A percentile compares a stretch with the other conserved stretches of the same genome.
Evolutionary conservation across 1,140 invertebrate genomes (phyloP).

Genomic region (Drosophila melanogaster): DNA sequence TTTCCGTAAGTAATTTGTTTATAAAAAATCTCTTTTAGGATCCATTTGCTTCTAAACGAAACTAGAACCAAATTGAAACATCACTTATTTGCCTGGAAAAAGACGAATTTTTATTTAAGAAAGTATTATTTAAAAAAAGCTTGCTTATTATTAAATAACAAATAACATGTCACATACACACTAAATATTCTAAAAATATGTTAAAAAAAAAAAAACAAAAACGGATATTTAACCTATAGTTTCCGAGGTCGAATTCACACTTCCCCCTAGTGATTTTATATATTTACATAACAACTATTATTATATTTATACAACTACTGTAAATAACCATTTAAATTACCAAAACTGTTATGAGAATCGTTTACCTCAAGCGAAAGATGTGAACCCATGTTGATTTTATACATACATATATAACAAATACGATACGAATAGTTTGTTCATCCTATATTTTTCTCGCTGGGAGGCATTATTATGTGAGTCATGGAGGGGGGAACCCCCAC

Average conservation of each 20-base stretch:
- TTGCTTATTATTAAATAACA: background rate
- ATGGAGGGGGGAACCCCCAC: background rate
- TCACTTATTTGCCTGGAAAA: no score
- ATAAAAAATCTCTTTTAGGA: no score
- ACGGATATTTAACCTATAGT: background rate
- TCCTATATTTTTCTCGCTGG: conserved; percentile 14
- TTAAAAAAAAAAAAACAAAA: background rate
- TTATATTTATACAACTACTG: conserved; percentile 21
- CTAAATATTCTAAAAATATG: background rate
- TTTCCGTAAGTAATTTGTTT: no score
- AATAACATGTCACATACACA: background rate
- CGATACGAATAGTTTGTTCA: conserved; percentile 43
- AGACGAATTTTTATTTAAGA: no score
- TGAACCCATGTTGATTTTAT: conserved; percentile 42
- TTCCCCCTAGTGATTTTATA: background rate
- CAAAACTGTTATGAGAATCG: conserved; percentile 48
- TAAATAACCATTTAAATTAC: conserved; percentile 51
- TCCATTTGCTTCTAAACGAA: no score
- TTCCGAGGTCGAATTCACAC: background rate
- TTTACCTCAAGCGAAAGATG: conserved; percentile 37
- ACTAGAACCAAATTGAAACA: no score
- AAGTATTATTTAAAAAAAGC: no score
- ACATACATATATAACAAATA: conserved; percentile 34
- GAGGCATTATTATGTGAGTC: background rate
- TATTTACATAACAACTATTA: background rate